Evolutionary conservation across 2,888 invertebrate genomes (phyloP).

Genomic region (Erannis defoliaria): DNA sequence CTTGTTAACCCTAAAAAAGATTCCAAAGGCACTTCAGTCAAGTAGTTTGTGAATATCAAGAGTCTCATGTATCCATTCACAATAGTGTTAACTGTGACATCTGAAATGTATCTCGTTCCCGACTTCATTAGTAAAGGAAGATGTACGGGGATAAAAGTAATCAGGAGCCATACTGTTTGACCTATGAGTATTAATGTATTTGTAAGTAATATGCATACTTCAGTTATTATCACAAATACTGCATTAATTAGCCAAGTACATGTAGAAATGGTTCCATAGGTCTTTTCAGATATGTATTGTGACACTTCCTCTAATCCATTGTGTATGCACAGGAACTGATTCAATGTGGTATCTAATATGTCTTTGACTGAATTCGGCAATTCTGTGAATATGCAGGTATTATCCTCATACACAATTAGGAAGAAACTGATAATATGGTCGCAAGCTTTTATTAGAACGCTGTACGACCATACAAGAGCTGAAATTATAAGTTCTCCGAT

Average conservation of each 20-base stretch:
- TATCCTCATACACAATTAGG: constrained; percentile 80
- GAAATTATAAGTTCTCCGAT: constrained; percentile 73
- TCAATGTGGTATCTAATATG: constrained; percentile 36
- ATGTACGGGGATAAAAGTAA: constrained; percentile 77
- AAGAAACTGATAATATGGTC: constrained; percentile 64
- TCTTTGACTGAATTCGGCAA: constrained; percentile 64
- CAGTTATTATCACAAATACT: constrained; percentile 56
- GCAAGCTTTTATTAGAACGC: constrained; percentile 53
- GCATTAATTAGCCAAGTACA: constrained; percentile 55
- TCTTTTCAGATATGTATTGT: constrained; percentile 51
- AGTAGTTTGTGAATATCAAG: constrained; percentile 73
- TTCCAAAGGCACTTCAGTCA: constrained; percentile 81
- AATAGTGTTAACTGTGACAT: constrained; percentile 50
- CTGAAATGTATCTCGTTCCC: constrained; percentile 55
- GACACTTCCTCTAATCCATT: constrained; percentile 52
- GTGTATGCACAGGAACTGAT: constrained; percentile 48
- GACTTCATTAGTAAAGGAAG: constrained; percentile 67
- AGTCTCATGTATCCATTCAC: constrained; percentile 70
- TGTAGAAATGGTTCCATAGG: constrained; percentile 49
- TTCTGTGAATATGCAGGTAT: constrained; percentile 70
- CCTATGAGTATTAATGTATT: constrained; percentile 69
- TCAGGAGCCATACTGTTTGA: constrained; percentile 72
- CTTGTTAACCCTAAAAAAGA: constrained; percentile 76
- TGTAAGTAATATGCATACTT: constrained; percentile 64
- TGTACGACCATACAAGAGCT: constrained; percentile 56